Conservation (phyloP, 2,888 invertebrate species). For the Phasia obesa region DNA sequence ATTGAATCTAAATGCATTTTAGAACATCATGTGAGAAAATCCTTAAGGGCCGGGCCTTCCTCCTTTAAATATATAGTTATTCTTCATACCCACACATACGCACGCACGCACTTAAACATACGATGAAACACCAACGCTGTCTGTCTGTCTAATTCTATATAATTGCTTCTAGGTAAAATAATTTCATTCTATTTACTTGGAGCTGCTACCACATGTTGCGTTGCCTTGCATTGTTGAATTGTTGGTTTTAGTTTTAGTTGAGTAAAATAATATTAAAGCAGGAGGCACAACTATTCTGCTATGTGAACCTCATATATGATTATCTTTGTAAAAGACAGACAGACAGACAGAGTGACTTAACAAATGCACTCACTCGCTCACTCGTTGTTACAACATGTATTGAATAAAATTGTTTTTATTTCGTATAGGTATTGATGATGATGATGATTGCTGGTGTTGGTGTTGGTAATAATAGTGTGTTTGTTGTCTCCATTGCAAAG, state of each 20-base stretch:
- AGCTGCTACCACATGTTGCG: conserved; percentile 61
- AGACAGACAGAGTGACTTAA: background rate
- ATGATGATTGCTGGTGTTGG: conserved; percentile 15
- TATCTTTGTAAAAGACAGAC: background rate
- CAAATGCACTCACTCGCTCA: background rate
- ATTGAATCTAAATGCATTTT: background rate
- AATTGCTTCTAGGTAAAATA: conserved; percentile 60
- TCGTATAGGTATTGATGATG: conserved; percentile 4
- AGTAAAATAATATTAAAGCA: conserved; percentile 9
- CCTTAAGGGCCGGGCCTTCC: background rate
- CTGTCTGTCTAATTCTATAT: conserved; percentile 33
- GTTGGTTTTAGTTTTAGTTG: conserved; percentile 13
- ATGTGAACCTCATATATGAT: background rate
- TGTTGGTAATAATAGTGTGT: conserved; percentile 15
- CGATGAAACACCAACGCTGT: conserved; percentile 3
- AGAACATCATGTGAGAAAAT: conserved; percentile 1
- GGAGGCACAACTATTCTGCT: conserved; percentile 7
- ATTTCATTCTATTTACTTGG: conserved; percentile 32
- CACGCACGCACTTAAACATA: background rate
- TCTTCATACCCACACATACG: too few species aligned
- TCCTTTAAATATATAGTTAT: background rate
- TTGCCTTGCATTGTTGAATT: conserved; percentile 29
- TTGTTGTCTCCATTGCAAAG: conserved; percentile 59
- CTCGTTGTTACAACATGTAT: too few species aligned
- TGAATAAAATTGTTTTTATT: too few species aligned